Evolutionary conservation across 2,888 invertebrate species (phyloP).

Genomic region (Eupeodes latifasciatus): DNA sequence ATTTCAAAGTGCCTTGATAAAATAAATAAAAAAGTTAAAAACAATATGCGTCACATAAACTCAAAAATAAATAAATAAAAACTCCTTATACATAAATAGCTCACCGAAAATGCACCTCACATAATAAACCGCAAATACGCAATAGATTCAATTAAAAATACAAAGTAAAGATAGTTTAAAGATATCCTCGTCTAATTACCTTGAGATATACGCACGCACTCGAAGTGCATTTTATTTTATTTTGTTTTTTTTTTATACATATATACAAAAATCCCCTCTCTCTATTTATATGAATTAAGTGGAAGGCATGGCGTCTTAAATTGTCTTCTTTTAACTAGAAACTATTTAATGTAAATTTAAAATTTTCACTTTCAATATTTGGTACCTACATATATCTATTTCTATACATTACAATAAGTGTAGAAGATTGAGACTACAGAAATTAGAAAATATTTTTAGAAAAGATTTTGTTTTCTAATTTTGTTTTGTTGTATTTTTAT

Average conservation of each 20-base stretch:
- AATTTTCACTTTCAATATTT: conserved; percentile 30
- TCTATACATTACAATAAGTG: neutral
- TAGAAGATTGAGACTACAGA: neutral
- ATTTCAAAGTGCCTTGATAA: neutral
- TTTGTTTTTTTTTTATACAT: neutral
- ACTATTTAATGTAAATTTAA: conserved; percentile 2
- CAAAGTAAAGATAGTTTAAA: conserved; percentile 11
- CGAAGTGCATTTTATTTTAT: conserved; percentile 20
- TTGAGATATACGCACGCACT: conserved; percentile 26
- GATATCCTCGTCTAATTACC: conserved; percentile 32
- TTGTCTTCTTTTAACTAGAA: neutral
- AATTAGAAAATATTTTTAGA: conserved; percentile 28
- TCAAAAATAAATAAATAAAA: neutral
- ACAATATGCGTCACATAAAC: neutral
- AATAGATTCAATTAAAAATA: conserved; percentile 16
- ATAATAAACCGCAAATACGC: conserved; percentile 13
- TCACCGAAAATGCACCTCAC: neutral
- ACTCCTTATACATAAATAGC: neutral
- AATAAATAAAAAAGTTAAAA: neutral
- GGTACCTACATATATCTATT: neutral
- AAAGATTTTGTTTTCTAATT: neutral
- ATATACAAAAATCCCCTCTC: neutral
- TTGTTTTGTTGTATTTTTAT: neutral
- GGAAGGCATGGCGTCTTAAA: conserved; percentile 20
- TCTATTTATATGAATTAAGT: conserved; percentile 21